Evolutionary conservation across 2,113 vertebrate genomes (phyloP).

Genomic region (Vulpes lagopus): DNA sequence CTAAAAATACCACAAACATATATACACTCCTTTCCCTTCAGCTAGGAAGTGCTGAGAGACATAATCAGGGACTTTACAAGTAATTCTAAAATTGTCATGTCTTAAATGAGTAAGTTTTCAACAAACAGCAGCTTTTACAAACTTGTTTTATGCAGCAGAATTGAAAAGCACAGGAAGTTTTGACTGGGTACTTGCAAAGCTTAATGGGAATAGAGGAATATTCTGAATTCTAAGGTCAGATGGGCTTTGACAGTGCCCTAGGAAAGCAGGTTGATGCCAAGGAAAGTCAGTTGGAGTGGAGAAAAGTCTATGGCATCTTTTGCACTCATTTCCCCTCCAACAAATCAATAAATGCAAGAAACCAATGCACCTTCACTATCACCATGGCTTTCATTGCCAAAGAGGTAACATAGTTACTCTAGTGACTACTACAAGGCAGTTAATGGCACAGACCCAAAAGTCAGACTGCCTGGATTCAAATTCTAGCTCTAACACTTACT

Average conservation of each 20-base stretch:
- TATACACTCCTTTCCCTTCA: not conserved
- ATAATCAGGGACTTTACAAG: not conserved
- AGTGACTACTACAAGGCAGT: not conserved
- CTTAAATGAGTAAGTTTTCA: not conserved
- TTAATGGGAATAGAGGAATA: not conserved
- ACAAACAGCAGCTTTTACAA: not conserved
- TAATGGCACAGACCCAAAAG: not conserved
- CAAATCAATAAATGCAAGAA: not conserved
- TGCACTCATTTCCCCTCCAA: not conserved
- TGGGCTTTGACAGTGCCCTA: not conserved
- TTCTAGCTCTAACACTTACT: not conserved
- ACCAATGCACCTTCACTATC: not conserved
- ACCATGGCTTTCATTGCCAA: too few relatives aligned
- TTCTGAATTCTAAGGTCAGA: not conserved
- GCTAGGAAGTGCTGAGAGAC: not conserved
- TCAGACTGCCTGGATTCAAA: not conserved
- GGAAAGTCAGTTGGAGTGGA: not conserved
- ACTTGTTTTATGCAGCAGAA: not conserved
- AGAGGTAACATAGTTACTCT: not conserved
- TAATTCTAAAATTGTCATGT: not conserved
- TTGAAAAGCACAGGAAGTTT: not conserved
- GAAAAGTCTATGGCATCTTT: not conserved
- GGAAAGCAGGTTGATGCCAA: not conserved
- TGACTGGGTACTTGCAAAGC: not conserved
- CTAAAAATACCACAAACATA: not conserved